phyloP scores from a whole-genome alignment of 2,113 vertebrate genomes.

The Athene noctua region DNA sequence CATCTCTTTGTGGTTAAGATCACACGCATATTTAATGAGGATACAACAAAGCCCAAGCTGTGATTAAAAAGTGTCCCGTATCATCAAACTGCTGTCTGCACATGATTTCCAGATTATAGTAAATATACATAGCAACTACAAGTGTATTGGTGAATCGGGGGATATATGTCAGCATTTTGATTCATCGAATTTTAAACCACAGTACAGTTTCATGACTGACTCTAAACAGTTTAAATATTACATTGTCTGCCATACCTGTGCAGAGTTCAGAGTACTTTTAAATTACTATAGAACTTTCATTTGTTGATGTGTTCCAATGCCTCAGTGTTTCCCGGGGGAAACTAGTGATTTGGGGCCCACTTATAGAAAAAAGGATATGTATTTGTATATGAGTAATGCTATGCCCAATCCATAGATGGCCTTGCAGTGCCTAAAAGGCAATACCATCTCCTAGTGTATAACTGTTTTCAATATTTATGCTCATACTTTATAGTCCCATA shows the following conservation, averaged over 20 bases:
- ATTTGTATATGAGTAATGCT: background rate
- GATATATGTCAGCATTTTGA: background rate
- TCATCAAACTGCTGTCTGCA: background rate
- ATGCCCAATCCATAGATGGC: background rate
- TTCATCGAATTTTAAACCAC: background rate
- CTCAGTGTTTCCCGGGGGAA: background rate
- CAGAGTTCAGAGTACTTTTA: background rate
- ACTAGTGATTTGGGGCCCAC: background rate
- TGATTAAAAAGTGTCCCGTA: background rate
- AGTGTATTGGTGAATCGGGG: background rate
- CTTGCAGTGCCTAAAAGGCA: background rate
- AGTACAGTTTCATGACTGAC: background rate
- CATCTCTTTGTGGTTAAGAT: slow-evolving; percentile 14
- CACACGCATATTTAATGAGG: slow-evolving; percentile 29
- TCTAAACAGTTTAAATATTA: background rate
- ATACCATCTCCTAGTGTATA: background rate
- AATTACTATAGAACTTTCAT: background rate
- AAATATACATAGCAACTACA: background rate
- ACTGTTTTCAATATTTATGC: background rate
- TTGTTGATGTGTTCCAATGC: background rate
- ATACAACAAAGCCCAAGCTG: background rate
- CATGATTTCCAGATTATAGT: background rate
- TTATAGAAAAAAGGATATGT: background rate
- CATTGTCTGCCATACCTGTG: background rate
- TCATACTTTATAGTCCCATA: background rate